Percentiles rank a stretch among this genome's conserved stretches.
Evolutionary conservation across 2,113 vertebrate genomes (phyloP).

Genomic region (Mobula birostris): DNA sequence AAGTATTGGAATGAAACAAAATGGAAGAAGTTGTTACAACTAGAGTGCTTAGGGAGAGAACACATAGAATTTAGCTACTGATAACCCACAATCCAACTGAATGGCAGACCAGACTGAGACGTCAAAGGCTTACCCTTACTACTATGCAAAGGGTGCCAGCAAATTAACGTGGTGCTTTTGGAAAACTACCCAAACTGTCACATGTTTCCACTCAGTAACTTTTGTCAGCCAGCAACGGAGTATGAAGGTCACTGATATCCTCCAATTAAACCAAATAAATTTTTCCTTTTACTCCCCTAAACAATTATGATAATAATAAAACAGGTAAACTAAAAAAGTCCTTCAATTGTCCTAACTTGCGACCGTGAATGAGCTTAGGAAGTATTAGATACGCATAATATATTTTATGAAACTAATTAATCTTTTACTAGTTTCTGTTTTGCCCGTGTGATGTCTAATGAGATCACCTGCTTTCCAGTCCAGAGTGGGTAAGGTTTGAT

Average conservation of each 20-base stretch:
- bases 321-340: background rate
- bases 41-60: background rate
- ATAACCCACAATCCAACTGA: background rate
- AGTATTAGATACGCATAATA: too few species aligned
- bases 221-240: too few species aligned
- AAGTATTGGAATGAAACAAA: background rate
- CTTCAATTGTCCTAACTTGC: background rate
- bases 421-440: background rate
- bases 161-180: background rate
- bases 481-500: slow-evolving; percentile 77
- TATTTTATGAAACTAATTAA: background rate
- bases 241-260: background rate
- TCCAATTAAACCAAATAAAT: too few species aligned
- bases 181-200: background rate
- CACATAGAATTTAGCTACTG: background rate
- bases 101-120: background rate
- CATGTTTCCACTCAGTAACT: background rate
- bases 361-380: too few species aligned
- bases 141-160: background rate
- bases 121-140: background rate
- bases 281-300: background rate
- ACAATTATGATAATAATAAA: background rate
- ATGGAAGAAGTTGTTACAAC: background rate
- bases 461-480: slow-evolving; percentile 89
- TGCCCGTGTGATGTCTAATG: background rate